Percentiles rank a stretch among this genome's conserved stretches.
These are phyloP conservation scores for Agrochola lychnidis DNA, from an alignment of 2,888 invertebrate genomes.

Conservation along the genomic window DNA sequence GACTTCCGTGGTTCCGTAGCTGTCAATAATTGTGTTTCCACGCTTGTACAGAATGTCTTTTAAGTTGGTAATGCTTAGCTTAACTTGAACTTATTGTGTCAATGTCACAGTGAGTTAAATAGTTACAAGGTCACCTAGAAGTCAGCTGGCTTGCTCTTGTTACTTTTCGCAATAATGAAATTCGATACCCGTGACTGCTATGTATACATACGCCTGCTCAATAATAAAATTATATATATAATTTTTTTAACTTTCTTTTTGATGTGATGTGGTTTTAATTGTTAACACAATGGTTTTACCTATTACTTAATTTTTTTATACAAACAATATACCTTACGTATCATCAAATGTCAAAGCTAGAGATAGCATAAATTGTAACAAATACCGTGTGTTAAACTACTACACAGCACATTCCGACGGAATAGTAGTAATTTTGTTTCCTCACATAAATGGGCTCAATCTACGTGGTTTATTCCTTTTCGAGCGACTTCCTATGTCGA, in stretches of 20 bases:
- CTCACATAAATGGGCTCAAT: conserved; percentile 43
- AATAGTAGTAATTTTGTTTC: conserved; percentile 45
- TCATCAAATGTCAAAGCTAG: neutral
- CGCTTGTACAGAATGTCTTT: conserved; percentile 15
- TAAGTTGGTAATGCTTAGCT: conserved; percentile 2
- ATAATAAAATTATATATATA: neutral
- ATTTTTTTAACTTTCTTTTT: neutral
- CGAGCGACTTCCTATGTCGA: conserved; percentile 35
- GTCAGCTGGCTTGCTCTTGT: neutral
- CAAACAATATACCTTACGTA: neutral
- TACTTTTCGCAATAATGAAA: conserved; percentile 3
- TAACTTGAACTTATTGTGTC: conserved; percentile 20
- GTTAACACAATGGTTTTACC: neutral
- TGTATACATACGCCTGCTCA: neutral
- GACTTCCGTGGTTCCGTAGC: conserved; percentile 14
- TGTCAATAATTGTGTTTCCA: conserved; percentile 26
- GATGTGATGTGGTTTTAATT: neutral
- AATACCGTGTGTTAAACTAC: conserved; percentile 26
- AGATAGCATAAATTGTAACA: conserved; percentile 12
- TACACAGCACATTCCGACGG: conserved; percentile 5
- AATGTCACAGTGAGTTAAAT: conserved; percentile 24
- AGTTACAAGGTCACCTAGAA: conserved; percentile 13
- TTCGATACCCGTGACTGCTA: neutral
- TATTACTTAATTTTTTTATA: neutral
- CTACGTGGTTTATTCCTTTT: conserved; percentile 46